Evolutionary conservation across 2,113 vertebrate species (phyloP).

Genomic region (Mesitornis unicolor): DNA sequence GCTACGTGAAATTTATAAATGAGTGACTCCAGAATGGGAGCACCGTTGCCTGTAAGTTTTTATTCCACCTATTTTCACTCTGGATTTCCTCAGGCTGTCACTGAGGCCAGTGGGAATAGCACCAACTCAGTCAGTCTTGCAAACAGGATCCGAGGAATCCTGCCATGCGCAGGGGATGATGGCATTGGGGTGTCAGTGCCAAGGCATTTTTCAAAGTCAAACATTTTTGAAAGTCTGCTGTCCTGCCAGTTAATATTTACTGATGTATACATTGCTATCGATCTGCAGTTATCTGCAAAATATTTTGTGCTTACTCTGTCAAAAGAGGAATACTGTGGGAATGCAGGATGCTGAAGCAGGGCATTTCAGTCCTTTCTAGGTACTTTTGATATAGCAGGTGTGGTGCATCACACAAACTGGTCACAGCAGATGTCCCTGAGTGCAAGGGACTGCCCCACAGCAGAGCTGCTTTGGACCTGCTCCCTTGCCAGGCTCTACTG

Average conservation of each 20-base stretch:
- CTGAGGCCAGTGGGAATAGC: not conserved
- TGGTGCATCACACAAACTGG: not conserved
- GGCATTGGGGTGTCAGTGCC: not conserved
- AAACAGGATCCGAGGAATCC: not conserved
- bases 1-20: not conserved
- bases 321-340: not conserved
- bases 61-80: not conserved
- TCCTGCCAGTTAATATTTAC: conserved; percentile 20
- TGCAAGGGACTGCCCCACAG: not conserved
- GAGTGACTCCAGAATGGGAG: not conserved
- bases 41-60: not conserved
- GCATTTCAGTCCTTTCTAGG: not conserved
- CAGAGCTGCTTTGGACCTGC: not conserved
- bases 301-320: not conserved
- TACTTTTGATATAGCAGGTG: not conserved
- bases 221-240: not conserved
- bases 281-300: not conserved
- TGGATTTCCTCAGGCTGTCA: not conserved
- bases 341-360: not conserved
- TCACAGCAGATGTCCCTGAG: not conserved
- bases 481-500: not conserved
- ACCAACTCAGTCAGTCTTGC: not conserved
- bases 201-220: conserved; percentile 27
- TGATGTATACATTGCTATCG: not conserved
- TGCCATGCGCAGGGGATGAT: not conserved